A percentile compares a stretch with the other conserved stretches of the same genome.
These are phyloP conservation scores for Sturnus vulgaris DNA, from an alignment of 2,113 vertebrate species.

Conservation along the genomic window DNA sequence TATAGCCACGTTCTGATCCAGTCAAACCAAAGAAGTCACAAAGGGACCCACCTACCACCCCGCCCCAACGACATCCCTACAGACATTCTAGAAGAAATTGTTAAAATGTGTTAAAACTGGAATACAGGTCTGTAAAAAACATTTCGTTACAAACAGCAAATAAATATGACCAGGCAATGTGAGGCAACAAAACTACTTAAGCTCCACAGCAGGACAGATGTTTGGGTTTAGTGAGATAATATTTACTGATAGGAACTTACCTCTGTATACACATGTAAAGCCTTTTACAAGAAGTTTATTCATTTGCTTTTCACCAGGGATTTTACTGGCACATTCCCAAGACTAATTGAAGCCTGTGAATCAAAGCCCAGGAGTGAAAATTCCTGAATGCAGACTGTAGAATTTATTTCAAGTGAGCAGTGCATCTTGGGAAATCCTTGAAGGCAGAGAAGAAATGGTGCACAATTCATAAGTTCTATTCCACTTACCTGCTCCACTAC, in stretches of 20 bases:
- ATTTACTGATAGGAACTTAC: slow-evolving; percentile 13
- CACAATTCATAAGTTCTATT: not conserved
- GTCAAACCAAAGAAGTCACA: too few species aligned
- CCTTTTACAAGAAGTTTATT: slow-evolving; percentile 20
- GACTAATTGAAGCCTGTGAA: not conserved
- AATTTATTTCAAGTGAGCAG: not conserved
- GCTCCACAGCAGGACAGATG: not conserved
- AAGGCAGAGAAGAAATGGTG: not conserved
- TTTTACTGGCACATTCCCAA: not conserved
- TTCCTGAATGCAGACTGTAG: not conserved
- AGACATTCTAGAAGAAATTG: not conserved
- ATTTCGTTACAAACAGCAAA: not conserved
- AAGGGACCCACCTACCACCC: too few species aligned
- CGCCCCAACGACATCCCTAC: not conserved
- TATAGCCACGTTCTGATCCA: too few species aligned
- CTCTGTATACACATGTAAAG: not conserved
- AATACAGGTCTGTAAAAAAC: not conserved
- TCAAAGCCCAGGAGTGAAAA: not conserved
- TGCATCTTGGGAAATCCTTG: not conserved
- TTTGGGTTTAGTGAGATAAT: slow-evolving; percentile 19
- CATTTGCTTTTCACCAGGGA: not conserved
- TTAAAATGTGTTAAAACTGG: not conserved
- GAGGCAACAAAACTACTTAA: not conserved
- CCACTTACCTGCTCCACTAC: not conserved
- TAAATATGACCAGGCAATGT: not conserved